Base-by-base conservation (phyloP, 2,113 vertebrate genomes). In the Gallinago paraguaiae region DNA sequence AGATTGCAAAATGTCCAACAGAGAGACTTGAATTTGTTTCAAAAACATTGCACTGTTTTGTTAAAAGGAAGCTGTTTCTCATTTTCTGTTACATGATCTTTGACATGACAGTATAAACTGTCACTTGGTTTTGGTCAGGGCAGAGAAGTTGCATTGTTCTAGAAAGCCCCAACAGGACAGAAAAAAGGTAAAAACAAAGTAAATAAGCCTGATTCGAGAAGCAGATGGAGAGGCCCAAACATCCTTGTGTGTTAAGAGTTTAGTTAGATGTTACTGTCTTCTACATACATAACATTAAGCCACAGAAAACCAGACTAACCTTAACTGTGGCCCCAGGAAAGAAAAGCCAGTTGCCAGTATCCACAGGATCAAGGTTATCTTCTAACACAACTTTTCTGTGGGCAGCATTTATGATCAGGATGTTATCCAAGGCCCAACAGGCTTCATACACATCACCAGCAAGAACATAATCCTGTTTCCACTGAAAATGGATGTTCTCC, bases 311-410 rank as follows among this genome's bases (percentile, higher is more conserved):
- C 54, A 94, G 84, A 96, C 98, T 88, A 95, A 99, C 99, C 99
- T 99, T 99, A 71, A 99, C 97, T 11, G 98, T 99, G 78, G 99
- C 99, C 91, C 99, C 99, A 46, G 99, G 99, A 94, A 99, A 99
- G 97, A 99, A 99, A 82, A 99, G 98, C 99, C 99, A 99, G 98
- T 99, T 99, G 94, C 98, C 99, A 1, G 99, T 99, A 97, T 99
- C 98, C 64, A 98, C 98, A 53, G 99, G 99, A 97, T 99, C 99
- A 35, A 99, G 97, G 90, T 96, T 98, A 85, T 99, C 99, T 98
- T 99, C 99, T 97, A 99, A 97, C 28, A 99, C 94, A 31, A 99
- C 97, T 87, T 98, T 98, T 96, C 96, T 98, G 94, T 99, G 98
- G 75, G 98, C 99, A 51, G 98, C 98, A 89, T 99, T 99, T 94